Evolutionary conservation across 1,140 invertebrate species (phyloP).

Genomic region (Drosophila orena): DNA sequence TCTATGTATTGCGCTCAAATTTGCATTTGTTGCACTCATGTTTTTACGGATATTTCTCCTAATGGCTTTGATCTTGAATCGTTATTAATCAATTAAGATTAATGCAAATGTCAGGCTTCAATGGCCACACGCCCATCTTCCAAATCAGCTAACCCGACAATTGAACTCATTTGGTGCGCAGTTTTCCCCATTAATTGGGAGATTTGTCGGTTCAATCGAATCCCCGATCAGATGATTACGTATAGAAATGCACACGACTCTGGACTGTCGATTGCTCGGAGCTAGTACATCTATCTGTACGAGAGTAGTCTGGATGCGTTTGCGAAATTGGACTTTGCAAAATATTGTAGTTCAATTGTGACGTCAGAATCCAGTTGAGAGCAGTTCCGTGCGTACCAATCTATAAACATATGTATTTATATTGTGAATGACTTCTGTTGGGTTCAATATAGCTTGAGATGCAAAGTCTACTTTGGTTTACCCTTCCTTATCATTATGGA

Average conservation of each 20-base stretch:
- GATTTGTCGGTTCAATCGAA: slow-evolving; percentile 56
- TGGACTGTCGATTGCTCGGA: slow-evolving; percentile 5
- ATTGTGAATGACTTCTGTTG: slow-evolving; percentile 7
- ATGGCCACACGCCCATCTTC: slow-evolving; percentile 50
- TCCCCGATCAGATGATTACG: slow-evolving; percentile 67
- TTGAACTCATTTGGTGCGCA: slow-evolving; percentile 74
- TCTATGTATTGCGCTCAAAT: background rate
- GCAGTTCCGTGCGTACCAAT: slow-evolving; percentile 24
- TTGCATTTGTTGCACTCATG: slow-evolving; percentile 14
- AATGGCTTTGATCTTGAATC: slow-evolving; percentile 76
- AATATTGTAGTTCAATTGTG: slow-evolving; percentile 33
- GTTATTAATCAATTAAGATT: slow-evolving; percentile 74
- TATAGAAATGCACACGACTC: slow-evolving; percentile 36
- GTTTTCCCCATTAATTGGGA: slow-evolving; percentile 60
- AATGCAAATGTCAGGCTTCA: slow-evolving; percentile 60
- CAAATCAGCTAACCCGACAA: slow-evolving; percentile 55
- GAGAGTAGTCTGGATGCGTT: slow-evolving; percentile 17
- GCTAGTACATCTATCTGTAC: slow-evolving; percentile 13
- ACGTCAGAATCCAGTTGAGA: slow-evolving; percentile 38
- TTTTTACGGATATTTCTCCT: slow-evolving; percentile 22
- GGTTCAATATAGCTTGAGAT: slow-evolving; percentile 7
- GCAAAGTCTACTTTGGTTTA: slow-evolving; percentile 37
- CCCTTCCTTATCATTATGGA: slow-evolving; percentile 32
- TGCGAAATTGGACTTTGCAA: slow-evolving; percentile 36
- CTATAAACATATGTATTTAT: background rate